phyloP scores from a whole-genome alignment of 2,888 invertebrate genomes.

The Lasiommata megera region DNA sequence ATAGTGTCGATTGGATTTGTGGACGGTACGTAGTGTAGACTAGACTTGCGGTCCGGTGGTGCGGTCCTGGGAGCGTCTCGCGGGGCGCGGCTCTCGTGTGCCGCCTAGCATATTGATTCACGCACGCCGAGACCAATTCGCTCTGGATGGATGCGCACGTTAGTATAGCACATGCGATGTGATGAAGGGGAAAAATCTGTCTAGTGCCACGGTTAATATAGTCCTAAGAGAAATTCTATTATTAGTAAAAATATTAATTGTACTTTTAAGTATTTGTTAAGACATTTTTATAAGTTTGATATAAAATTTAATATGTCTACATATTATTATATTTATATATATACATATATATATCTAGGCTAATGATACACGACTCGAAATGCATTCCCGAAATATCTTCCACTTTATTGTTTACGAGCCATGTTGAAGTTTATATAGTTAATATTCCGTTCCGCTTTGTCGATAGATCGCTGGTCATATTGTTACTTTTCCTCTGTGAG shows the following conservation, averaged over 20 bases:
- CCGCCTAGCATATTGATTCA: slow-evolving; percentile 40
- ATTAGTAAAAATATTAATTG: slow-evolving; percentile 40
- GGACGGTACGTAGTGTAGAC: not conserved
- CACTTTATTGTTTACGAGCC: slow-evolving; percentile 42
- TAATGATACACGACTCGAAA: slow-evolving; percentile 50
- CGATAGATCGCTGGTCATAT: slow-evolving; percentile 9
- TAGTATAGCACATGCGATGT: slow-evolving; percentile 44
- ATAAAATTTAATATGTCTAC: slow-evolving; percentile 36
- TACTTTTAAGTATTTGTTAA: slow-evolving; percentile 58
- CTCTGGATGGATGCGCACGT: slow-evolving; percentile 41
- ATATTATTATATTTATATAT: slow-evolving; percentile 30
- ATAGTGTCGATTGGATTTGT: not conserved
- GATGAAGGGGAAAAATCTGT: slow-evolving; percentile 33
- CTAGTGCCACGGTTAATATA: slow-evolving; percentile 48
- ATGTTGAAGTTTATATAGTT: slow-evolving; percentile 10
- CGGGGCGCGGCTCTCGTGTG: not conserved
- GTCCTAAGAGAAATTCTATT: slow-evolving; percentile 43
- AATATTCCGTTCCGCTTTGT: slow-evolving; percentile 3
- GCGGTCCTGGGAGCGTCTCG: not conserved
- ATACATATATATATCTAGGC: slow-evolving; percentile 43
- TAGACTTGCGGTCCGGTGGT: not conserved
- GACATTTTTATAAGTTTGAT: slow-evolving; percentile 68
- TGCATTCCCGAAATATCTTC: slow-evolving; percentile 73
- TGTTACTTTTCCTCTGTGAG: slow-evolving; percentile 50
- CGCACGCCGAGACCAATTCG: slow-evolving; percentile 51